Evolutionary conservation across 1,140 invertebrate species (phyloP).

Genomic region (Plutomurus gul): DNA sequence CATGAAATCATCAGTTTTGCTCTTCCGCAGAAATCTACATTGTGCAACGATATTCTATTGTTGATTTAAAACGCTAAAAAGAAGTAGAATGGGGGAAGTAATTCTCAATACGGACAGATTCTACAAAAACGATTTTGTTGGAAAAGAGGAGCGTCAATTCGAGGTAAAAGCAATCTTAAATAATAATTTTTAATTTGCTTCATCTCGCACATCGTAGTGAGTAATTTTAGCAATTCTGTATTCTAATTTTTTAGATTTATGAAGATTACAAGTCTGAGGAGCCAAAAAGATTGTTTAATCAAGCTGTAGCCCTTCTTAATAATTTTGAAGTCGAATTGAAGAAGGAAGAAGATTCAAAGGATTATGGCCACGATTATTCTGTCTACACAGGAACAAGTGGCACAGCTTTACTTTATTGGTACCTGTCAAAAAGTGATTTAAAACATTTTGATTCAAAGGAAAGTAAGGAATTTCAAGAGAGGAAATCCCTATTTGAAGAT

Average conservation of each 20-base stretch:
- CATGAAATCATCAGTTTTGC: too few relatives aligned
- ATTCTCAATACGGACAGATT: not conserved
- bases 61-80: not conserved
- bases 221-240: too few relatives aligned
- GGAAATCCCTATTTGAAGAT: not conserved
- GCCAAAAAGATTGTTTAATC: not conserved
- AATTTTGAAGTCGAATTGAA: not conserved
- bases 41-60: too few relatives aligned
- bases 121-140: not conserved
- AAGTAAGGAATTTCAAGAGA: not conserved
- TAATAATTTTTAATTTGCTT: too few relatives aligned
- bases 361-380: slow-evolving; percentile 57
- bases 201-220: too few relatives aligned
- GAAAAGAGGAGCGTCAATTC: not conserved
- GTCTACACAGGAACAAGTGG: slow-evolving; percentile 64
- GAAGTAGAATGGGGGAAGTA: not conserved
- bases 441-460: not conserved
- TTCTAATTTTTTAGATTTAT: not conserved
- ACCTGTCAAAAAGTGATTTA: slow-evolving; percentile 54
- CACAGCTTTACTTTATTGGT: slow-evolving; percentile 63
- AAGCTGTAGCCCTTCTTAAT: not conserved
- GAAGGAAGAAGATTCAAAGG: not conserved
- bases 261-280: not conserved
- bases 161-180: not conserved
- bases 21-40: too few relatives aligned